Evolutionary conservation across 2,113 vertebrate genomes (phyloP).

Genomic region (Plectropomus leopardus): DNA sequence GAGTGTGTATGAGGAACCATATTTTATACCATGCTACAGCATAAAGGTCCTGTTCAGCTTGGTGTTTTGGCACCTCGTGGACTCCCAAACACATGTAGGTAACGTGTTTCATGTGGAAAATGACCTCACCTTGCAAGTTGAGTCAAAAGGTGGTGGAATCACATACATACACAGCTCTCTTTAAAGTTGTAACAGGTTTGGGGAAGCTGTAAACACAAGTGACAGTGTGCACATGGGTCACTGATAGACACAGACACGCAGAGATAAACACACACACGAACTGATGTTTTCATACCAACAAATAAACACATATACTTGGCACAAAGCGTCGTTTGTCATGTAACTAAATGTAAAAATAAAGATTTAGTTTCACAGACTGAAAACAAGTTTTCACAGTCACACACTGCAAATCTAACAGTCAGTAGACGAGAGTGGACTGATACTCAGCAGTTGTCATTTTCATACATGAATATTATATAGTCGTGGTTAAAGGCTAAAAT

Average conservation of each 20-base stretch:
- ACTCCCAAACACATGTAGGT: constrained; percentile 10
- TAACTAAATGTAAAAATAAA: constrained; percentile 31
- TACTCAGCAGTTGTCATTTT: constrained; percentile 1
- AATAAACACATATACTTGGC: constrained; percentile 44
- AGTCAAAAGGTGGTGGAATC: constrained; percentile 13
- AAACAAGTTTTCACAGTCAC: not conserved
- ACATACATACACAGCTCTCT: constrained; percentile 14
- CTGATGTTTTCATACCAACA: constrained; percentile 12
- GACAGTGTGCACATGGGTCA: constrained; percentile 7
- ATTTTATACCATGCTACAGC: constrained; percentile 1
- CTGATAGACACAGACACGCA: not conserved
- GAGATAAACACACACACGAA: not conserved
- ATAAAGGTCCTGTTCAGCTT: constrained; percentile 58
- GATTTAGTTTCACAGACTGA: constrained; percentile 24
- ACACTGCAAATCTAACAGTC: constrained; percentile 16
- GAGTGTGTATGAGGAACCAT: constrained; percentile 11
- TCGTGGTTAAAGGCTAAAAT: constrained; percentile 38
- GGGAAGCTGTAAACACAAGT: constrained; percentile 18
- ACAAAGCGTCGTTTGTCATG: constrained; percentile 37
- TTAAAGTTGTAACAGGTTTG: constrained; percentile 37
- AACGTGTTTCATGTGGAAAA: constrained; percentile 56
- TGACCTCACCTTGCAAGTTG: constrained; percentile 52
- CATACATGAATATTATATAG: constrained; percentile 38
- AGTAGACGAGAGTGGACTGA: constrained; percentile 1
- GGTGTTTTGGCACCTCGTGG: constrained; percentile 34